Evolutionary conservation across 2,888 invertebrate species (phyloP), one percentile per base, ranked within the genome.

Genomic region (Epiperipatus broadwayi): DNA sequence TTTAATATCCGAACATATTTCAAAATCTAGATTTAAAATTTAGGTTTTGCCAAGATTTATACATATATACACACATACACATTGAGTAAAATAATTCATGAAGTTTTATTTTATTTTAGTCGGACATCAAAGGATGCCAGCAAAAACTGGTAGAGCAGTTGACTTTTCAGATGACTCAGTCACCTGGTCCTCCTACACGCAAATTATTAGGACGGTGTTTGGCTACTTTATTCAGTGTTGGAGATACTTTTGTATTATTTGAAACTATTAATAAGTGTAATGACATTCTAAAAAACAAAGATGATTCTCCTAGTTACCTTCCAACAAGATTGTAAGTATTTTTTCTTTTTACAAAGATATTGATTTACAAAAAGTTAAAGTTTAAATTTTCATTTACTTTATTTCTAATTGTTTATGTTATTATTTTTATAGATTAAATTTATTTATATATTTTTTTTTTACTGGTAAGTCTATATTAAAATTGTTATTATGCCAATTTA

Each of bases 231-330:
- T 97, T 93, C 65, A 84, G 84, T 43, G 87, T 95, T 12, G 97
- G 95, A 1, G 95, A 97, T 58, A 89, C 95, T 25, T 91, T 91
- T 59, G 67, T 85, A 41, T 70, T 99, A 30, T 95, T 95, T 59
- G 89, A 91, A 50, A 89, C 91, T 2, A 87, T 97, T 39, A 95
- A 95, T 61, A 80, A 83, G 50, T 95, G 95, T 65, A 97, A 95
- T 65, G 95, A 97, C 54, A 80, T 91, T 48, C 70, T 95, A 41
- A 84, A 81, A 61, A 84, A 83, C 50, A 91, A 89, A 58, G 95
- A 97, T 67, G 95, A 97, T 58, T 91, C 93, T 1, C 89, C 89
- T 0, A 85, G 84, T 50, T 89, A 84, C 59, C 67, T 93, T 47
- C 81, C 89, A 5, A 85, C 87, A 3, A 77, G 83, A 67, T 64